phyloP scores from a whole-genome alignment of 1,140 invertebrate species.

The Drosophila micromelanica region DNA sequence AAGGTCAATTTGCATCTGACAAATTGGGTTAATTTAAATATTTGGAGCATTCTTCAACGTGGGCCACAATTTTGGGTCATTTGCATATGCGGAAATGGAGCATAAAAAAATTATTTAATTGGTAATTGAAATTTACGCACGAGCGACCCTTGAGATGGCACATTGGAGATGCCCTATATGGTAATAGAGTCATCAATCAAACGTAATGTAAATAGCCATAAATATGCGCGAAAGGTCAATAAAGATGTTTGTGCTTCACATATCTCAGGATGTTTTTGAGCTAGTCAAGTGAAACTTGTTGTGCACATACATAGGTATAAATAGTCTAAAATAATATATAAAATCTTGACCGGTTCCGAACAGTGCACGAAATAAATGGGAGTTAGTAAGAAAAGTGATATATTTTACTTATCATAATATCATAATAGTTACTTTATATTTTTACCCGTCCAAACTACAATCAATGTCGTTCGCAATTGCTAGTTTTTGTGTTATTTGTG shows the following conservation, averaged over 20 bases:
- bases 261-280: conserved; percentile 5
- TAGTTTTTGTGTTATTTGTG: conserved; percentile 39
- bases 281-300: neutral
- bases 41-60: conserved; percentile 48
- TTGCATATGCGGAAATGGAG: conserved; percentile 41
- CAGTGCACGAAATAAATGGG: neutral
- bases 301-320: neutral
- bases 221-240: neutral
- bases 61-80: conserved; percentile 14
- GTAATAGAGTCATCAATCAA: conserved; percentile 2
- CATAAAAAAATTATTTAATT: conserved; percentile 35
- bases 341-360: neutral
- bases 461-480: conserved; percentile 33
- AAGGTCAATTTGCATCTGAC: conserved; percentile 63
- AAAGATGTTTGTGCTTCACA: neutral
- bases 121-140: conserved; percentile 38
- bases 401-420: neutral
- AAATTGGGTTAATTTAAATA: conserved; percentile 73
- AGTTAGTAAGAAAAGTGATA: no score
- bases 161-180: conserved; percentile 12
- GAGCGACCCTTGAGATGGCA: conserved; percentile 26
- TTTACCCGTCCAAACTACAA: neutral
- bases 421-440: neutral
- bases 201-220: neutral
- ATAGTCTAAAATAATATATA: neutral